Base-by-base conservation (phyloP, 1,140 invertebrate genomes). In the Zaprionus nigranus region DNA sequence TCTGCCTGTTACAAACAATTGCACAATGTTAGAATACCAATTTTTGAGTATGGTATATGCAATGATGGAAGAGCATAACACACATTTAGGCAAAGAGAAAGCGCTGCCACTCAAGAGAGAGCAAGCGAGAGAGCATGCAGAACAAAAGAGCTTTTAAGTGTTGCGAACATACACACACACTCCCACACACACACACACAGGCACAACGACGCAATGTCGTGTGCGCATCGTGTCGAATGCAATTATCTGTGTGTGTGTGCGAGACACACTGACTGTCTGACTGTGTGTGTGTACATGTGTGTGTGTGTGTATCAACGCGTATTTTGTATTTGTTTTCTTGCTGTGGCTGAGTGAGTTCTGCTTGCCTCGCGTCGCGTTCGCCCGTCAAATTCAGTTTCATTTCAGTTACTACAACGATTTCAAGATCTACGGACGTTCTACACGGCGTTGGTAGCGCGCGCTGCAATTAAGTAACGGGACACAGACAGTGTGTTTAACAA, bases 321-420 rank as follows among this genome's bases (percentile, higher is more conserved):
- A 76, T 79, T 76, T 76, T 43, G 56, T 76, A 76, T 82, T 76
- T 76, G 68, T 72, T 83, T 80, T 79, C 67, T 72, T 83, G 76
- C 63, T 79, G 81, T 79, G 81, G 36, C 53, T 66, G 70, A 78
- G 36, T 82, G 40, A 65, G 46, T 64, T 67, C 64, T 38, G 67
- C 40, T 71, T 38, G 66, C 40, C 7, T 46, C 38, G 38, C 15
- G 38, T 40, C n/a, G 40, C 66, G 81, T 84, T 84, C 77, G 81
- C 81, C 73, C 81, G 81, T 84, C 81, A 80, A 84, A 84, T 78
- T 80, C 74, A 77, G 77, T 71, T 64, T 79, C 53, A 70, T 70
- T 75, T 79, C 68, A 82, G 80, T 82, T 82, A 85, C 78, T 81
- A 81, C 78, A 85, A 84, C 82, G 81, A 84, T 78, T 84, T 84